Conservation (phyloP, 37 sponge, comb jelly and placozoan species). For the Diacarnus erythraeanus region DNA sequence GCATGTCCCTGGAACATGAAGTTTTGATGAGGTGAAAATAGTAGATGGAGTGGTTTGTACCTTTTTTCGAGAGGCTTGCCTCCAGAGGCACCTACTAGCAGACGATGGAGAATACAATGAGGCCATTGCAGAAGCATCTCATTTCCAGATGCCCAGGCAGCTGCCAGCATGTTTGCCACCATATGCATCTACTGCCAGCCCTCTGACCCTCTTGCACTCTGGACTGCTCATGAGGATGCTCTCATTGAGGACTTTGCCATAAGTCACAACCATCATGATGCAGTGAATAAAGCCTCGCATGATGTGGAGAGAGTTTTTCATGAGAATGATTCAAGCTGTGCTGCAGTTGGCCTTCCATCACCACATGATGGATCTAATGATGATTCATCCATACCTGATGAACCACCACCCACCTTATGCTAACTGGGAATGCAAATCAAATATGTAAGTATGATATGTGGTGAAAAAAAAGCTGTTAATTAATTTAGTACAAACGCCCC, state of each 20-base stretch:
- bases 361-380: not conserved
- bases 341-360: not conserved
- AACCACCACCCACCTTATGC: not conserved
- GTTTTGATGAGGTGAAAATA: not conserved
- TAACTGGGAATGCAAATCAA: no score
- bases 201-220: not conserved
- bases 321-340: not conserved
- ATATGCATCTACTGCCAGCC: conserved; percentile 4
- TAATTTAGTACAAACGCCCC: no score
- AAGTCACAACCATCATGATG: not conserved
- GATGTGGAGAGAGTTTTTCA: not conserved
- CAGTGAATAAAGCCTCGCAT: not conserved
- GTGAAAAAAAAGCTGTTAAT: no score
- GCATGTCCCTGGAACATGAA: not conserved
- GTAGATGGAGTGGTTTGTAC: not conserved
- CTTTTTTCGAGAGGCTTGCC: not conserved
- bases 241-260: conserved; percentile 1
- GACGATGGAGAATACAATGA: not conserved
- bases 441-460: no score
- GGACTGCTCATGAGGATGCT: not conserved
- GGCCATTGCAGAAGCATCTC: not conserved
- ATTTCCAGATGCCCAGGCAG: not conserved
- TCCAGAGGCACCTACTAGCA: not conserved
- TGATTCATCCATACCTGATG: not conserved
- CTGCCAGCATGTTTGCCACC: not conserved